Base-by-base conservation (phyloP, 2,797 vertebrate genomes). In the Todus mexicanus region DNA sequence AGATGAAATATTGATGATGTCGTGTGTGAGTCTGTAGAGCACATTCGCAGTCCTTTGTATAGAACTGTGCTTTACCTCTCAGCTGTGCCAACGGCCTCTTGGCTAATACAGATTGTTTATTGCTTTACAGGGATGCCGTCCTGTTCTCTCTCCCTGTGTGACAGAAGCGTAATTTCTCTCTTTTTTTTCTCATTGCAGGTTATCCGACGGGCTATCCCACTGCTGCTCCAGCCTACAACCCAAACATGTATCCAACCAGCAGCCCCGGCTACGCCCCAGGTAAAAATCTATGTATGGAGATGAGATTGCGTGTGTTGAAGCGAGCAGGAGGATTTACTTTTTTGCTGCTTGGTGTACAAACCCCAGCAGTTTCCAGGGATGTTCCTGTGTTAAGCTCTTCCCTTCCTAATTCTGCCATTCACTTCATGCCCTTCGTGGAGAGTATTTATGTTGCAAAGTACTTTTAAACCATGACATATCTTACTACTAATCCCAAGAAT, bases 201-300 rank as follows among this genome's bases (percentile, higher is more conserved):
- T 99, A 99, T 94, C 99, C 99, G 5, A 98, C 98, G 86, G 99
- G 98, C 75, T 99, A 99, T 93, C 98, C 98, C 31, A 98, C 99
- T 13, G 98, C 99, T 15, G 99, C 99, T 64, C 98, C 99, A 80
- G 98, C 99, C 96, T 99, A 99, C 97, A 99, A 99, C 85, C 98
- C 99, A 89, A 99, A 99, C 97, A 98, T 99, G 96, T 99, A 99
- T 94, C 98, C 99, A 91, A 98, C 99, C 95, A 98, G 98, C 95
- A 99, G 98, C 97, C 99, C 99, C 10, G 99, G 99, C 96, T 99
- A 99, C 53, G 99, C 99, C 97, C 98, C 98, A 98, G 99, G 99
- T 99, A 97, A 98, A 96, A 57, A 12, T 12, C 48, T 35, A 10
- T 11, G 11, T 11, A 1, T 15, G 27, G 70, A 57, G 19, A 14